Evolutionary conservation across 2,888 invertebrate genomes (phyloP), one percentile per base, ranked within the genome.

Genomic region (Caenorhabditis sp.): DNA sequence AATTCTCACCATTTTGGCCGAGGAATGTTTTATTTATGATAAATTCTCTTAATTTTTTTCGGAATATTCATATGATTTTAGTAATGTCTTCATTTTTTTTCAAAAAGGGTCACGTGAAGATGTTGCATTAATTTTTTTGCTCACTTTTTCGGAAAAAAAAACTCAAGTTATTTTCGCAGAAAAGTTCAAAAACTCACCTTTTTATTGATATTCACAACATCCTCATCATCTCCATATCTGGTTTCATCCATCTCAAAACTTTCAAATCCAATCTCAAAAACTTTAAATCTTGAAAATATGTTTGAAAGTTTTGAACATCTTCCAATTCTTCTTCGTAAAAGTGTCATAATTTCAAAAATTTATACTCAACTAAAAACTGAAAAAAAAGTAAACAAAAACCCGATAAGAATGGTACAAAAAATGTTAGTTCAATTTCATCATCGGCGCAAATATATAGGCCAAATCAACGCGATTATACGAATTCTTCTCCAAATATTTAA

Each of bases 381-480:
- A 58, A 58, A 58, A 36, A 19, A 59, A 59, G 24, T 8, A 36
- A 17, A 19, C 2, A 36, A 3, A 37, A 14, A 21, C 21, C 37
- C 23, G 19, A 36, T 57, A 26, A 24, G 5, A 1, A 71, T 64
- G 27, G 21, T 66, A 72, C 71, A 66, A 63, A 61, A 49, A 43
- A 66, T 6, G 43, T 62, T 37, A 67, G 12, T 57, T 5, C 36
- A 76, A 69, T 37, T 67, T 68, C 54, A 78, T 51, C 81, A 82
- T 81, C 21, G 82, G 81, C 6, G 79, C 82, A 51, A 82, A 82
- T 2, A 82, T 64, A 55, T 71, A 77, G 21, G 74, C 67, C n/a
- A 82, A 71, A 58, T 82, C 79, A 19, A 82, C 80, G 19, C 76
- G 69, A 55, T 79, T 81, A 63, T 80, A 82, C 17, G 79, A 57